These are phyloP conservation scores for Oreochromis tanganicae DNA, from an alignment of 2,113 vertebrate species.

Conservation along the genomic window DNA sequence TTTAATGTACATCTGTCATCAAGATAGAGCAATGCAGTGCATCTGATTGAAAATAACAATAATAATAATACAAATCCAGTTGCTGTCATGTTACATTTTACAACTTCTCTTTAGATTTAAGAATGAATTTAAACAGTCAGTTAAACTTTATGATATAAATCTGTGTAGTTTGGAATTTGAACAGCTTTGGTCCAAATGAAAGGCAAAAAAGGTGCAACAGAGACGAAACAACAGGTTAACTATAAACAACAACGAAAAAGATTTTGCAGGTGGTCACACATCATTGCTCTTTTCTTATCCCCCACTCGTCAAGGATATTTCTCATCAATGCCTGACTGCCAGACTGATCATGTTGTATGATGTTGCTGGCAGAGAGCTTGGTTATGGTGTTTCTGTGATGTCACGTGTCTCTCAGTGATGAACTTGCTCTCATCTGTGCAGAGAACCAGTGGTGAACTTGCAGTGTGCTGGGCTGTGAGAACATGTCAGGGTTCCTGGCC, in stretches of 20 bases:
- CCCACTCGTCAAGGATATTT: accelerated
- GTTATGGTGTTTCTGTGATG: background rate
- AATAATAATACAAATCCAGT: background rate
- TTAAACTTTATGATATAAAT: background rate
- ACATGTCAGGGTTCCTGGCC: background rate
- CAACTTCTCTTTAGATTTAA: background rate
- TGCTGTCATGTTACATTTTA: background rate
- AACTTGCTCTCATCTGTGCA: background rate
- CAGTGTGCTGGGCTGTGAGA: background rate
- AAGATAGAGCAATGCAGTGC: background rate
- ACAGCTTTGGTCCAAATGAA: background rate
- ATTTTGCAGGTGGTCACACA: background rate
- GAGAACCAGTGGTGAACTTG: background rate
- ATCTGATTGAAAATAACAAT: background rate
- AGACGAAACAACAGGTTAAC: background rate
- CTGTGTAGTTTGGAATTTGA: background rate
- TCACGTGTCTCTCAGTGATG: background rate
- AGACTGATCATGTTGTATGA: background rate
- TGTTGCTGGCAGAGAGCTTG: background rate
- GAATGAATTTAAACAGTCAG: background rate
- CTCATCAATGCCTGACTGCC: background rate
- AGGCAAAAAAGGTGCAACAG: background rate
- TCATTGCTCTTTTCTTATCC: background rate
- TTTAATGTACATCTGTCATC: background rate
- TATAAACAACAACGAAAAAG: background rate